phyloP scores from a whole-genome alignment of 2,797 vertebrate species.

The Gallinago solitaria region DNA sequence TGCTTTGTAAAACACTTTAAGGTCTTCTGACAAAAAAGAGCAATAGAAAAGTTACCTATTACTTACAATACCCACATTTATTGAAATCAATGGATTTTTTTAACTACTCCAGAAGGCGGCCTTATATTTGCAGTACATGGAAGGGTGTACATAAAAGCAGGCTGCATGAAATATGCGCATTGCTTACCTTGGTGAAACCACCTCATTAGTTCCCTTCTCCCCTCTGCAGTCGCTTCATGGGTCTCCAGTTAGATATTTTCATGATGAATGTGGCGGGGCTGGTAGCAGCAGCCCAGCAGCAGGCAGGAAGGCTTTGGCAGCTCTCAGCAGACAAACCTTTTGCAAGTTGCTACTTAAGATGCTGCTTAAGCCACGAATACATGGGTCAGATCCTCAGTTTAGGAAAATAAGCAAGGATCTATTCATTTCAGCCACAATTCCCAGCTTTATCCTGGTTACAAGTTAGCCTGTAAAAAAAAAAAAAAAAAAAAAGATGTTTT shows the following conservation, averaged over 20 bases:
- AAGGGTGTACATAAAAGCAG: not conserved
- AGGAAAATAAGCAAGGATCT: not conserved
- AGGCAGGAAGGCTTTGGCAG: not conserved
- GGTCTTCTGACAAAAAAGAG: not conserved
- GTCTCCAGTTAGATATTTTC: slow-evolving; percentile 18
- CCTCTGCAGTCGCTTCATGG: not conserved
- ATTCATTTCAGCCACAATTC: not conserved
- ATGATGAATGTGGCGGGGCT: not conserved
- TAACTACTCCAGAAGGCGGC: not conserved
- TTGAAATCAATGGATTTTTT: slow-evolving; percentile 16
- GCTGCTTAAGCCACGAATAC: not conserved
- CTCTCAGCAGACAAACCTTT: not conserved
- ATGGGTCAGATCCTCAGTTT: not conserved
- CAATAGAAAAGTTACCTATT: not conserved
- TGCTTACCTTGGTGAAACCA: slow-evolving; percentile 52
- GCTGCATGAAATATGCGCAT: slow-evolving; percentile 2
- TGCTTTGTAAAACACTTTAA: slow-evolving; percentile 15
- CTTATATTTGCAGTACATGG: not conserved
- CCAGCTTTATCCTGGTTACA: not conserved
- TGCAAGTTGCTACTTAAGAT: not conserved
- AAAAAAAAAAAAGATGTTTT: no score
- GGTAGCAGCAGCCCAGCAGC: not conserved
- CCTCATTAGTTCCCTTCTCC: slow-evolving; percentile 30
- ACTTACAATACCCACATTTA: not conserved
- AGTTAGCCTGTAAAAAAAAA: not conserved